These are phyloP conservation scores for Pteruthius melanotis DNA, from an alignment of 2,113 vertebrate genomes.

Conservation along the genomic window DNA sequence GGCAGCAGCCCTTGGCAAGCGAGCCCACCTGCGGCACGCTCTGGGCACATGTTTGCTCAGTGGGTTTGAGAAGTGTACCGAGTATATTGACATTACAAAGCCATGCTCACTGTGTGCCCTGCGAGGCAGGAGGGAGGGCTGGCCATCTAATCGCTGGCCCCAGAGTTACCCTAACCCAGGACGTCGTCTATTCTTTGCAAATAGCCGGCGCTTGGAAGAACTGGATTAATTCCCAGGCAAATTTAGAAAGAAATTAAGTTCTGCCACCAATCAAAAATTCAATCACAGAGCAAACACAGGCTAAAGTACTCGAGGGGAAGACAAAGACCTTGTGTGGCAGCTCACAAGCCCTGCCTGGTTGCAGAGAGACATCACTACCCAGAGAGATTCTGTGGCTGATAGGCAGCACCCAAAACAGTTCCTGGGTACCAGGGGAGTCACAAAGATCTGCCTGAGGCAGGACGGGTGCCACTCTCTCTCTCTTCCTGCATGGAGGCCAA, in stretches of 20 bases:
- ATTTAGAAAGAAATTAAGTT: not conserved
- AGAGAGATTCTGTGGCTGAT: not conserved
- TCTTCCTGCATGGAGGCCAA: not conserved
- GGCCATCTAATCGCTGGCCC: not conserved
- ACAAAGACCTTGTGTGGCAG: not conserved
- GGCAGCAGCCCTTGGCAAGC: conserved; percentile 1
- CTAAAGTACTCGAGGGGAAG: accelerated
- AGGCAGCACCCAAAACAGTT: accelerated
- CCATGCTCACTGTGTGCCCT: accelerated
- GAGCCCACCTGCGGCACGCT: not conserved
- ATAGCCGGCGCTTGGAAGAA: not conserved
- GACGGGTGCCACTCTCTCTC: not conserved
- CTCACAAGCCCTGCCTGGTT: not conserved
- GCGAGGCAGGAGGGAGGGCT: not conserved
- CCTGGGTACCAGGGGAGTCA: not conserved
- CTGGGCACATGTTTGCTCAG: not conserved
- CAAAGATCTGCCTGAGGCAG: not conserved
- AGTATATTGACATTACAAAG: not conserved
- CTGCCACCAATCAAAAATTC: not conserved
- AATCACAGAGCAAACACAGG: not conserved
- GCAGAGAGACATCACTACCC: not conserved
- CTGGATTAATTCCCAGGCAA: not conserved
- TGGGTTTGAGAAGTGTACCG: not conserved
- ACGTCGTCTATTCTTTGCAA: not conserved
- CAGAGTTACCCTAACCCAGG: not conserved